phyloP scores from a whole-genome alignment of 1,140 invertebrate genomes.

The Cyphomyrmex costatus region DNA sequence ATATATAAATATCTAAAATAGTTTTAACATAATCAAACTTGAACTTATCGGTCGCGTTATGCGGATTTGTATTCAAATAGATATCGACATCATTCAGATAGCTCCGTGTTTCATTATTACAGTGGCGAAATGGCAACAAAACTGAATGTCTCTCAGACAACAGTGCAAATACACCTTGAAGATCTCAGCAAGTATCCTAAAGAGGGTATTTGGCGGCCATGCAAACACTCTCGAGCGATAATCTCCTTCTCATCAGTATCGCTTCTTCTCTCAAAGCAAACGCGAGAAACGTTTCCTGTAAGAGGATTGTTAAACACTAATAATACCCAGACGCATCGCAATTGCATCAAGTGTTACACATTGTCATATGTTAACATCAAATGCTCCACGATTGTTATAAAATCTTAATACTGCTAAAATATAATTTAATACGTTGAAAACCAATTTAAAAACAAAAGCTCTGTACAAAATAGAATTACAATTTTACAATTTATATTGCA shows the following conservation, averaged over 20 bases:
- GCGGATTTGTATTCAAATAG: constrained; percentile 34
- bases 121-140: constrained; percentile 51
- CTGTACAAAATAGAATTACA: background rate
- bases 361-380: constrained; percentile 1
- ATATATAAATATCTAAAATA: background rate
- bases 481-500: background rate
- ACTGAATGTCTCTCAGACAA: constrained; percentile 52
- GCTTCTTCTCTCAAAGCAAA: constrained; percentile 53
- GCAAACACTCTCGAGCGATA: constrained; percentile 56
- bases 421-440: background rate
- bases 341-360: background rate
- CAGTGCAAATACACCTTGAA: constrained; percentile 35
- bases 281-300: constrained; percentile 20
- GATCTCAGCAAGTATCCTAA: constrained; percentile 56
- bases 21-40: background rate
- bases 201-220: constrained; percentile 51
- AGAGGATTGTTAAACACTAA: constrained; percentile 45
- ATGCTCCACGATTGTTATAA: background rate
- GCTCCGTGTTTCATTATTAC: constrained; percentile 12
- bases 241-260: constrained; percentile 42
- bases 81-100: constrained; percentile 30
- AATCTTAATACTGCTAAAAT: background rate
- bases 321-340: constrained; percentile 19
- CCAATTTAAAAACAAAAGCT: background rate
- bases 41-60: constrained; percentile 30